Evolutionary conservation across 1,140 invertebrate species (phyloP).

Genomic region (Euwallacea similis): DNA sequence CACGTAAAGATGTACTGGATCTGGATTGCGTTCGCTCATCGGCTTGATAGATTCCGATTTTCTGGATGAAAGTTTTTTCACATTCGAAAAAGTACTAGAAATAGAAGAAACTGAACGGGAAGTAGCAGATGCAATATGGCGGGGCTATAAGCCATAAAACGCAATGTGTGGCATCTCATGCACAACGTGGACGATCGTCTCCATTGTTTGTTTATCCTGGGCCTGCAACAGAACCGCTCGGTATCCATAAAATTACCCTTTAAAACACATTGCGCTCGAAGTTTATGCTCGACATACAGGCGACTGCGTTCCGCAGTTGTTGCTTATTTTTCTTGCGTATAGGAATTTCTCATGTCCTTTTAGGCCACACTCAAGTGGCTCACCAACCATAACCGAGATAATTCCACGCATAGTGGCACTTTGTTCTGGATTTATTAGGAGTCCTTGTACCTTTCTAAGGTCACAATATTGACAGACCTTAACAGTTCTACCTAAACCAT

Average conservation of each 20-base stretch:
- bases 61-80: background rate
- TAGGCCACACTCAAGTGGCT: too few species aligned
- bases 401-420: background rate
- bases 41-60: slow-evolving; percentile 17
- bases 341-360: too few species aligned
- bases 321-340: background rate
- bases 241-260: slow-evolving; percentile 8
- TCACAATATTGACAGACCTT: slow-evolving; percentile 23
- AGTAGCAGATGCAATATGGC: slow-evolving; percentile 24
- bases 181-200: slow-evolving; percentile 21
- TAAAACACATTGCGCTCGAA: background rate
- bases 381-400: too few species aligned
- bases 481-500: slow-evolving; percentile 6
- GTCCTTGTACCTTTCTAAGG: background rate
- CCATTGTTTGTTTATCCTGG: slow-evolving; percentile 30
- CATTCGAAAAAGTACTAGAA: slow-evolving; percentile 5
- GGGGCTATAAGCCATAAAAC: slow-evolving; percentile 14
- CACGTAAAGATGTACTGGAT: slow-evolving; percentile 31
- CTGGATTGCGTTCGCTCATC: slow-evolving; percentile 31
- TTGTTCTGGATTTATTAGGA: background rate
- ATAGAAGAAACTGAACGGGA: slow-evolving; percentile 12
- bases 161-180: slow-evolving; percentile 31
- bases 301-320: slow-evolving; percentile 1
- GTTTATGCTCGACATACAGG: too few species aligned
- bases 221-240: slow-evolving; percentile 25